Conservation (phyloP, 2,888 invertebrate species). For the Lypha dubia region DNA sequence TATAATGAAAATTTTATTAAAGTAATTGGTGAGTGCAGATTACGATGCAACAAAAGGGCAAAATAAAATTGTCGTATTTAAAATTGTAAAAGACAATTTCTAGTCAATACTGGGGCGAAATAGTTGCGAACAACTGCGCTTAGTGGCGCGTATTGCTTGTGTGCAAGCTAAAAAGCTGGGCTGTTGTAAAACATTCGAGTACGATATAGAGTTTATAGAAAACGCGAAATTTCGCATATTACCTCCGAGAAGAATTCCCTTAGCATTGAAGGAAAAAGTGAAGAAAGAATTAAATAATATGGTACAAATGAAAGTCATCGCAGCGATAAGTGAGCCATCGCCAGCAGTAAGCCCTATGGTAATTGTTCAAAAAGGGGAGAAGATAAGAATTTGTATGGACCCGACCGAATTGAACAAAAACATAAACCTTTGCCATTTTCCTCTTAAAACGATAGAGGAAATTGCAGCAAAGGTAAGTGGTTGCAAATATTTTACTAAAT, state of each 20-base stretch:
- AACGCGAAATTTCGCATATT: no score
- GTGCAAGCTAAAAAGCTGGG: no score
- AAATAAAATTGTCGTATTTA: slow-evolving; percentile 19
- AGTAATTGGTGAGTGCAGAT: slow-evolving; percentile 26
- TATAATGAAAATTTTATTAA: slow-evolving; percentile 28
- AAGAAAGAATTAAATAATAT: no score
- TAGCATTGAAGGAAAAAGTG: no score
- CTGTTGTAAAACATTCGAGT: no score
- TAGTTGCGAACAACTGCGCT: slow-evolving; percentile 31
- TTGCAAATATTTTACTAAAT: not conserved
- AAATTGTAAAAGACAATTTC: slow-evolving; percentile 37
- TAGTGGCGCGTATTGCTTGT: slow-evolving; percentile 25
- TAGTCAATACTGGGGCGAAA: slow-evolving; percentile 23
- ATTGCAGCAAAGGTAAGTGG: not conserved
- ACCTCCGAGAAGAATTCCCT: no score
- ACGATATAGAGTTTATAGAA: no score
- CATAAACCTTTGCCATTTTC: not conserved
- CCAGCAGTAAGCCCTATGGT: not conserved
- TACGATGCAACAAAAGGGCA: slow-evolving; percentile 13
- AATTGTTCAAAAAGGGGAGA: not conserved
- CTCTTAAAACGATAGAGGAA: slow-evolving; percentile 7
- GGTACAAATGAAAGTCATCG: slow-evolving; percentile 6
- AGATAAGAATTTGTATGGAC: slow-evolving; percentile 9
- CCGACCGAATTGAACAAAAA: not conserved
- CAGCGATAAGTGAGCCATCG: not conserved